A percentile compares a stretch with the other conserved stretches of the same genome.
Evolutionary conservation across 2,797 vertebrate species (phyloP).

Genomic region (Sebastes dallii): DNA sequence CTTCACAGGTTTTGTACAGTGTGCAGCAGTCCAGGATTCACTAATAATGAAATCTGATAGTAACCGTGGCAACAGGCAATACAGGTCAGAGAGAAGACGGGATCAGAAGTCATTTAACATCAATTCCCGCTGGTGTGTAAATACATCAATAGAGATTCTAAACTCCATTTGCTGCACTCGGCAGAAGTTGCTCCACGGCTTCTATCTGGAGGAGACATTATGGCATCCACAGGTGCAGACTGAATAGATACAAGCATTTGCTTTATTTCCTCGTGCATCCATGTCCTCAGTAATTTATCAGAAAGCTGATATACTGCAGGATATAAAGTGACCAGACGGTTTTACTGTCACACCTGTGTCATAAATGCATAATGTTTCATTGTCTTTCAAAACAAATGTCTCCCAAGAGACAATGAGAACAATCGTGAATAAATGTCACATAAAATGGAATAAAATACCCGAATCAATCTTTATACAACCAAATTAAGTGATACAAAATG

Average conservation of each 20-base stretch:
- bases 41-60: constrained; percentile 65
- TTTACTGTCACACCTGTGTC: constrained; percentile 29
- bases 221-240: constrained; percentile 28
- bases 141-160: constrained; percentile 40
- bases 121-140: constrained; percentile 42
- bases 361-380: constrained; percentile 25
- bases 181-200: constrained; percentile 14
- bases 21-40: constrained; percentile 36
- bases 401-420: background rate
- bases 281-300: constrained; percentile 17
- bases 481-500: background rate
- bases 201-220: constrained; percentile 13
- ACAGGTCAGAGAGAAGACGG: constrained; percentile 48
- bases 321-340: constrained; percentile 38
- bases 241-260: background rate
- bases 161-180: constrained; percentile 34
- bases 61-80: constrained; percentile 60
- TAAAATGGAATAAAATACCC: background rate
- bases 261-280: constrained; percentile 11
- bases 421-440: constrained; percentile 3
- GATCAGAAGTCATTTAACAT: constrained; percentile 54
- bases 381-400: constrained; percentile 12
- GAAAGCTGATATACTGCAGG: constrained; percentile 34
- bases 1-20: constrained; percentile 5
- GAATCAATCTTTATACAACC: background rate